phyloP scores from a whole-genome alignment of 1,140 invertebrate species.

The Adelges cooleyi region DNA sequence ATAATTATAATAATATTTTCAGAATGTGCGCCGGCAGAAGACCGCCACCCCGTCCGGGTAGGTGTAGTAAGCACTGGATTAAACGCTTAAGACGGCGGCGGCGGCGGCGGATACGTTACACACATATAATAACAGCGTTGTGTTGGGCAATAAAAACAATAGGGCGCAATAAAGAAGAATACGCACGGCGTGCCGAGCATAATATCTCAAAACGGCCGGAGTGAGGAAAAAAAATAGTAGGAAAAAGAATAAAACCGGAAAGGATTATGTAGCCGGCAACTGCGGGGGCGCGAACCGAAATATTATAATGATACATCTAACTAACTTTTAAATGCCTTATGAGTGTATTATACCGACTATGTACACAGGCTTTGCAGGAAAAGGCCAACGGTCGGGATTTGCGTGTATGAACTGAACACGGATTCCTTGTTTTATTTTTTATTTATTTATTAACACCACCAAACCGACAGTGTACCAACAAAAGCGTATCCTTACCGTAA shows the following conservation, averaged over 20 bases:
- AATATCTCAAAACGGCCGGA: neutral
- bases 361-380: neutral
- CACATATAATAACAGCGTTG: neutral
- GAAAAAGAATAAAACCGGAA: neutral
- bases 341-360: neutral
- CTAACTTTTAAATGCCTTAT: constrained; percentile 16
- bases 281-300: too few relatives aligned
- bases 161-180: constrained; percentile 23
- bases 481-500: too few relatives aligned
- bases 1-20: neutral
- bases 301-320: neutral
- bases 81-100: constrained; percentile 7
- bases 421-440: too few relatives aligned
- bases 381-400: neutral
- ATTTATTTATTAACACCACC: too few relatives aligned
- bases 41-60: neutral
- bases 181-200: neutral
- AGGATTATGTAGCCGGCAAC: neutral
- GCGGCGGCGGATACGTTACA: neutral
- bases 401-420: constrained; percentile 2
- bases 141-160: constrained; percentile 21
- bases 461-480: too few relatives aligned
- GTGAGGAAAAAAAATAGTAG: neutral
- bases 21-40: neutral
- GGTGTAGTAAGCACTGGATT: neutral